A percentile compares a stretch with the other conserved stretches of the same genome.
Evolutionary conservation across 2,113 vertebrate genomes (phyloP).

Genomic region (Heteronetta atricapilla): DNA sequence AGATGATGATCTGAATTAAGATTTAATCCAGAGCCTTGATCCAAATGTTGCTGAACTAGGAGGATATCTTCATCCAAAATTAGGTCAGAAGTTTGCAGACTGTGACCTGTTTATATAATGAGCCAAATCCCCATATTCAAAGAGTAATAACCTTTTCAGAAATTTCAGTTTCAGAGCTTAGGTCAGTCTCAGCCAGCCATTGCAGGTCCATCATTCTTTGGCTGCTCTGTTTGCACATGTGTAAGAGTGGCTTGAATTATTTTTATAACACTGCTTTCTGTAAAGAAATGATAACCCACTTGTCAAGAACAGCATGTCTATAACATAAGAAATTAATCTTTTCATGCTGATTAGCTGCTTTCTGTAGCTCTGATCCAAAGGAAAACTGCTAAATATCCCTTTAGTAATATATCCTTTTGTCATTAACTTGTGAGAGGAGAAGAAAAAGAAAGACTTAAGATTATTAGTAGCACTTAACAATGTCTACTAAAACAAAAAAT

Average conservation of each 20-base stretch:
- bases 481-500: not conserved
- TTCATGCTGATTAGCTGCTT: not conserved
- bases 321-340: not conserved
- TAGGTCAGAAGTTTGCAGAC: not conserved
- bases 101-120: not conserved
- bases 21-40: not conserved
- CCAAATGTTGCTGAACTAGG: not conserved
- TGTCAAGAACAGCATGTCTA: not conserved
- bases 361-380: not conserved
- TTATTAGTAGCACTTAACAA: constrained; percentile 30
- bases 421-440: constrained; percentile 4
- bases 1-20: constrained; percentile 4
- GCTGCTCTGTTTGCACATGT: not conserved
- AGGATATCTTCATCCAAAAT: not conserved
- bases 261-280: not conserved
- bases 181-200: not conserved
- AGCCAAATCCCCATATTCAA: not conserved
- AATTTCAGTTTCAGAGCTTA: not conserved
- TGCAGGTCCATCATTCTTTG: not conserved
- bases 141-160: not conserved
- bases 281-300: not conserved
- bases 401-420: not conserved
- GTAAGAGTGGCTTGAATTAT: not conserved
- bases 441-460: constrained; percentile 4
- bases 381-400: not conserved